Evolutionary conservation across 1,140 invertebrate species (phyloP), one percentile per base, ranked within the genome.

Genomic region (Drosophila azteca): DNA sequence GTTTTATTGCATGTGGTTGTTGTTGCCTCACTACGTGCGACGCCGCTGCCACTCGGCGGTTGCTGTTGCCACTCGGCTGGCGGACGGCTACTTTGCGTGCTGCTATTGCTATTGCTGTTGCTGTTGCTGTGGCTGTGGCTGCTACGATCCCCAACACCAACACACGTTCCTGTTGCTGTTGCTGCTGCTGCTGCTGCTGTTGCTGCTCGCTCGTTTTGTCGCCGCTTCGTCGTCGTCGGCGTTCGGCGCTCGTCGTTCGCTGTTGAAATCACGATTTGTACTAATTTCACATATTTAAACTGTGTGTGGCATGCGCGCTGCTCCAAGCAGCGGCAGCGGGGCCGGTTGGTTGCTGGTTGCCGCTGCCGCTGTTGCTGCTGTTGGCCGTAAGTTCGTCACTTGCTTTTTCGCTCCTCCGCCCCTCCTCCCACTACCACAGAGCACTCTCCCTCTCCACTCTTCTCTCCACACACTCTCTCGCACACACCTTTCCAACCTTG

Each of bases 261-360:
- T 90, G 90, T 91, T 90, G 90, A 91, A 91, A 91, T 91, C 90
- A 91, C 90, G 85, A 91, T 90, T 90, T 91, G 90, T 91, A 91
- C 90, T 91, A 91, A 91, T 91, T 91, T 91, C 89, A 90, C 83
- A 90, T 90, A 90, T 90, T 90, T 90, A 87, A 90, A 90, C 87
- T 90, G 87, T 90, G 87, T 90, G 87, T 90, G 87, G 87, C 87
- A 90, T 90, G 87, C 87, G 88, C 87, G 82, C 82, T 82, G 82
- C 66, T 85, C 81, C 82, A 85, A 81, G 81, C 81, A 31, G 31
- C 31, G 31, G 31, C 31, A 31, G 11, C 11, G 35, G 73, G 80
- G 78, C 80, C 85, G 79, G 85, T 90, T 88, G 83, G 77, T 57
- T 89, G 64, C 71, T 77, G 78, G 65, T 50, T 69, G 66, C 24